A percentile compares a stretch with the other conserved stretches of the same genome.
Conservation (phyloP, 2,797 vertebrate species). For the Sebastes cheni region DNA sequence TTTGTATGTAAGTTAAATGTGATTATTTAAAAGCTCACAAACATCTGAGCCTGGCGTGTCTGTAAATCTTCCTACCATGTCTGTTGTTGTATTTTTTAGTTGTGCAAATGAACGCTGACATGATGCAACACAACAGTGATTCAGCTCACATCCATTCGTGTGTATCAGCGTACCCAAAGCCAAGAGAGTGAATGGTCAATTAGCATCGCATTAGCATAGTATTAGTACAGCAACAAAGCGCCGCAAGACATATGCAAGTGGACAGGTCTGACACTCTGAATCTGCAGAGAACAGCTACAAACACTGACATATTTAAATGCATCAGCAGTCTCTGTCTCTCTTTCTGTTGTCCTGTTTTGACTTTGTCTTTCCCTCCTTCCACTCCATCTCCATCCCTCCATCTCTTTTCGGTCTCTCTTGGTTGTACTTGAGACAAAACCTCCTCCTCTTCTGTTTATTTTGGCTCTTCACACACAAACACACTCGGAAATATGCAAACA, state of each 20-base stretch:
- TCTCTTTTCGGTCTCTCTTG: neutral
- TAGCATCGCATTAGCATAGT: conserved; percentile 62
- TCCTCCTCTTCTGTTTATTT: conserved; percentile 38
- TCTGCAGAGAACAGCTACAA: neutral
- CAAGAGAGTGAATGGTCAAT: conserved; percentile 48
- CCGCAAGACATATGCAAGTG: neutral
- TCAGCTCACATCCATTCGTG: conserved; percentile 14
- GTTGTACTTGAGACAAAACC: conserved; percentile 11
- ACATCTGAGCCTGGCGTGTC: neutral
- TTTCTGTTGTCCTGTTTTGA: neutral
- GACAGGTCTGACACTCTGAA: conserved; percentile 6
- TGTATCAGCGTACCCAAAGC: conserved; percentile 14
- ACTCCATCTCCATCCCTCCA: neutral
- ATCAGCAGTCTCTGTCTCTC: neutral
- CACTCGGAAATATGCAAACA: conserved; percentile 32
- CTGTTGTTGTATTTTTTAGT: neutral
- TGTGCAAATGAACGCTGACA: conserved; percentile 14
- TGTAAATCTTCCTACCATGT: neutral
- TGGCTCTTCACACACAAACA: conserved; percentile 21
- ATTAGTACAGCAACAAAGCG: conserved; percentile 46
- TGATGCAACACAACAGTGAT: conserved; percentile 22
- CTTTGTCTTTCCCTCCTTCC: neutral
- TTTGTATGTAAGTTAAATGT: neutral
- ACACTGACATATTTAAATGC: neutral
- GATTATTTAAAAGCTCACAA: neutral